phyloP scores from a whole-genome alignment of 1,140 invertebrate species.

The Pteromalus puparum region DNA sequence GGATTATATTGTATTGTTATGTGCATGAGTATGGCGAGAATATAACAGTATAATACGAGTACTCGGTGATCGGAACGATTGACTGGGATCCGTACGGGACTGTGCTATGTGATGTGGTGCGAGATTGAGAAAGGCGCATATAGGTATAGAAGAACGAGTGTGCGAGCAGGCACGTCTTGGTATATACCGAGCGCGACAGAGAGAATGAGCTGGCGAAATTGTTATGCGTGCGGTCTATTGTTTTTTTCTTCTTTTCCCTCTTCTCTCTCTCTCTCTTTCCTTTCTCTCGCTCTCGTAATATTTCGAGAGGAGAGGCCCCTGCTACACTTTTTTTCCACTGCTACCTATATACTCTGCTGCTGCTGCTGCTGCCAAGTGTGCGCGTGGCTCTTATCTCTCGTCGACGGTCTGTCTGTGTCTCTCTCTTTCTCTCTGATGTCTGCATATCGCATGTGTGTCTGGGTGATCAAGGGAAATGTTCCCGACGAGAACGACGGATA shows the following conservation, averaged over 20 bases:
- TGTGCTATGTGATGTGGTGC: neutral
- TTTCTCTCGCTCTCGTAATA: constrained; percentile 14
- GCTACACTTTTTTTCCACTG: constrained; percentile 22
- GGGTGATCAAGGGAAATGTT: constrained; percentile 34
- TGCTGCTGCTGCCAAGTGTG: constrained; percentile 23
- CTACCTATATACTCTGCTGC: neutral
- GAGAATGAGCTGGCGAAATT: constrained; percentile 69
- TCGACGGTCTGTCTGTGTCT: neutral
- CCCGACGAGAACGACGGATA: constrained; percentile 11
- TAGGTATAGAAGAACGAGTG: neutral
- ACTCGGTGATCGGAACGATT: neutral
- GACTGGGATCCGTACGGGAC: neutral
- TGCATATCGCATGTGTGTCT: neutral
- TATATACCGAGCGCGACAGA: constrained; percentile 51
- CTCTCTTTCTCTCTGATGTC: neutral
- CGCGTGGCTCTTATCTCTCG: constrained; percentile 39
- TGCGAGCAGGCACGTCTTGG: constrained; percentile 58
- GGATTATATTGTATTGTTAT: too few relatives aligned
- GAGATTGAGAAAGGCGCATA: constrained; percentile 51
- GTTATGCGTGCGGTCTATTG: constrained; percentile 42
- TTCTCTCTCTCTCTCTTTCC: constrained; percentile 8
- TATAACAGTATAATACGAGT: too few relatives aligned
- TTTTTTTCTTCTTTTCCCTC: constrained; percentile 50
- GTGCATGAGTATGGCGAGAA: too few relatives aligned
- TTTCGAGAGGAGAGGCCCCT: neutral